Base-by-base conservation (phyloP, 2,888 invertebrate genomes). In the Hyppa rectilinea region DNA sequence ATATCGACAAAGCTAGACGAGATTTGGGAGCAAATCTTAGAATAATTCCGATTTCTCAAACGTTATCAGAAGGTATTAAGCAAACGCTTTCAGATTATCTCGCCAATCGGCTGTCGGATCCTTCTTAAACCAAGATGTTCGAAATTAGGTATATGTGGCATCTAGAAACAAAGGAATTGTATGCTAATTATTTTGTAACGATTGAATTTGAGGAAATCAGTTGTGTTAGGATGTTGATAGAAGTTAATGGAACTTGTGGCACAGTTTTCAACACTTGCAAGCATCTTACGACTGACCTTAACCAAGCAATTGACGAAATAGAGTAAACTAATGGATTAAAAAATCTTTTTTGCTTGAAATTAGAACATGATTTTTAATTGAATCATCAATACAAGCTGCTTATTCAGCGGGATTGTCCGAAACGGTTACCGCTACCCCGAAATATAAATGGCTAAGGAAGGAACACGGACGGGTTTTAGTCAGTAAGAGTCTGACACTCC, bases 1-100 rank as follows among this genome's bases (percentile, higher is more conserved):
- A 29, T 43, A 61, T 53, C 26, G 49, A 68, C 47, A 64, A 56
- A 43, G 6, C 50, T 70, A 34, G 4, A 53, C 36, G 2, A 60
- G 60, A 70, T 70, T 71, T 49, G 12, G n/a, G 23, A 66, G 50
- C 63, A 66, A 71, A 78, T 55, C 79, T 78, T 66, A 10, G 78
- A 80, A 84, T 86, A 85, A 88, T 70, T 71, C 78, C 56, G 78
- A 84, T 82, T 85, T 86, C 78, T 77, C 81, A 64, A 76, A 72
- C 76, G 82, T 83, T 87, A 87, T 88, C 86, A 66, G 74, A 53
- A 69, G 82, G 83, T 83, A 87, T 87, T 87, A 86, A 81, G 79
- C 83, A 76, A 83, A 80, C 81, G 81, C 71, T 85, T 82, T 79
- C 45, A 80, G 86, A 80, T 82, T 78, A 85, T 82, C 71, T 74